These are phyloP conservation scores for Mesopsocus fuscifrons DNA, from an alignment of 2,888 invertebrate species.

Conservation along the genomic window DNA sequence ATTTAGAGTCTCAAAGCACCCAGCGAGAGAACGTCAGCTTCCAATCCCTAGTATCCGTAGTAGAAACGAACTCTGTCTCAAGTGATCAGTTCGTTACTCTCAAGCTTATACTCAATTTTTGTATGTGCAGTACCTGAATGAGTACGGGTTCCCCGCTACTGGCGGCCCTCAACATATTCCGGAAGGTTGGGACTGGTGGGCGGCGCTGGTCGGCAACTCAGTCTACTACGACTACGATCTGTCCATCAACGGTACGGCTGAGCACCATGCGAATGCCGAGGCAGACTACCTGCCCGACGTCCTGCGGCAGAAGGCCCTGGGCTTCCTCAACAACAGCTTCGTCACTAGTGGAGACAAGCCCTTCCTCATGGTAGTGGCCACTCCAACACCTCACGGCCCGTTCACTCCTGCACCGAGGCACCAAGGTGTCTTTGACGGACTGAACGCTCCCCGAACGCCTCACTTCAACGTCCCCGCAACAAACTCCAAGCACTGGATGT, in stretches of 20 bases:
- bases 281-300: constrained; percentile 66
- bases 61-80: too few species aligned
- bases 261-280: constrained; percentile 33
- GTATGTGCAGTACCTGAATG: constrained; percentile 19
- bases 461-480: constrained; percentile 29
- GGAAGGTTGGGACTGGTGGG: constrained; percentile 70
- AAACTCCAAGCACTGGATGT: constrained; percentile 63
- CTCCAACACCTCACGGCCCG: constrained; percentile 74
- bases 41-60: too few species aligned
- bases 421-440: constrained; percentile 33
- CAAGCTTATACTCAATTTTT: too few species aligned
- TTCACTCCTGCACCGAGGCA: constrained; percentile 64
- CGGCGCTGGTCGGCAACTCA: constrained; percentile 75
- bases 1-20: too few species aligned
- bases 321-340: constrained; percentile 27
- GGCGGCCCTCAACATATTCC: constrained; percentile 52
- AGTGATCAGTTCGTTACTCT: too few species aligned
- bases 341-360: constrained; percentile 24
- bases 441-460: constrained; percentile 41
- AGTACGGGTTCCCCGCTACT: constrained; percentile 38
- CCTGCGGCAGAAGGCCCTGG: constrained; percentile 31
- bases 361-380: constrained; percentile 66
- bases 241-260: constrained; percentile 54
- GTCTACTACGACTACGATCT: constrained; percentile 77
- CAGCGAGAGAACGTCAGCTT: too few species aligned